Conservation (phyloP, 2,113 vertebrate species). For the Trochalopteron elliotii region DNA sequence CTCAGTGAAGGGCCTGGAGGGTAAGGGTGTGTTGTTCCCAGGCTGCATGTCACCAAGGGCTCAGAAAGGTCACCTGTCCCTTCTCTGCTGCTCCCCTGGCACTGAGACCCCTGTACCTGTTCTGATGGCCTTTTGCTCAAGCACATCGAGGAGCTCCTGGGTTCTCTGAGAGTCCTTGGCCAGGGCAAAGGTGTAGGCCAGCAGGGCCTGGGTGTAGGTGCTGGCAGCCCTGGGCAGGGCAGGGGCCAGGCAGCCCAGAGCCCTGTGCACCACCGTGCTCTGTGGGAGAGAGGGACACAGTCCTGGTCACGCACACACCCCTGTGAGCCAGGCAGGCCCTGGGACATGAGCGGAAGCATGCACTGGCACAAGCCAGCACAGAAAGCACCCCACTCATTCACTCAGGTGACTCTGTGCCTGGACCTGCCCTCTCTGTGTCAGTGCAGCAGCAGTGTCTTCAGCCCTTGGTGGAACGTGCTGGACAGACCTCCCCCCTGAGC, state of each 20-base stretch:
- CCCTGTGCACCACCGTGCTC: constrained; percentile 67
- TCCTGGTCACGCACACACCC: not conserved
- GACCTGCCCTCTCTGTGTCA: not conserved
- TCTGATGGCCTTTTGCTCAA: constrained; percentile 52
- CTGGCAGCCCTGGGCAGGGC: constrained; percentile 46
- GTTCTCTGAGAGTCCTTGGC: constrained; percentile 53
- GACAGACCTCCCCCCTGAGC: not conserved
- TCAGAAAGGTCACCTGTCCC: not conserved
- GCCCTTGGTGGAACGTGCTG: not conserved
- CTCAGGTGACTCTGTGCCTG: fast-evolving
- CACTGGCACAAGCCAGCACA: not conserved
- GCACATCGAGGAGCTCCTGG: constrained; percentile 1
- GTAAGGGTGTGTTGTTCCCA: not conserved
- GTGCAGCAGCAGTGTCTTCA: not conserved
- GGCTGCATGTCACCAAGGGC: not conserved
- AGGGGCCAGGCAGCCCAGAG: constrained; percentile 75
- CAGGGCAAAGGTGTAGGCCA: constrained; percentile 87
- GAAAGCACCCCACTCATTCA: not conserved
- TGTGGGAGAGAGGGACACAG: not conserved
- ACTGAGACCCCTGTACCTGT: not conserved
- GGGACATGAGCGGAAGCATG: not conserved
- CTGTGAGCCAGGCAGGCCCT: not conserved
- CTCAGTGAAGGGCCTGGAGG: not conserved
- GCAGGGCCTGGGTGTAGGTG: constrained; percentile 79
- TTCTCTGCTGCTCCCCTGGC: not conserved